A percentile compares a stretch with the other conserved stretches of the same genome.
These are phyloP conservation scores for Aradophagus sp. DNA, from an alignment of 1,140 invertebrate species.

Conservation along the genomic window DNA sequence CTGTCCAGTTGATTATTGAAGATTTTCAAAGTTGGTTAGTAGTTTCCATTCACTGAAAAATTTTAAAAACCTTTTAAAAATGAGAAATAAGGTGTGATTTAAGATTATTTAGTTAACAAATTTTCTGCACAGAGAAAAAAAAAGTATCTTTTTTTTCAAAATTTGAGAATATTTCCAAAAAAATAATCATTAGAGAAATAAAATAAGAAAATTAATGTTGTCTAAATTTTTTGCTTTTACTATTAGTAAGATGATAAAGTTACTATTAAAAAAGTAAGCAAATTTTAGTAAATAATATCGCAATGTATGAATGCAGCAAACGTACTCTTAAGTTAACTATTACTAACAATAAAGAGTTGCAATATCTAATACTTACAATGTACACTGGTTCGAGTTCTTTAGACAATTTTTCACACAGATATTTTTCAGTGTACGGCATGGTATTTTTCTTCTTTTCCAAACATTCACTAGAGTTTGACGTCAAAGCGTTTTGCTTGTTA, in stretches of 20 bases:
- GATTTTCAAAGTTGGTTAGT: not conserved
- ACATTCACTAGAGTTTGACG: slow-evolving; percentile 2
- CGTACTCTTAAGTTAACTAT: slow-evolving; percentile 10
- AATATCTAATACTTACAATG: slow-evolving; percentile 7
- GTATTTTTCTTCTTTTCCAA: not conserved
- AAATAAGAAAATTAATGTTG: not conserved
- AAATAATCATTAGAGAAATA: not conserved
- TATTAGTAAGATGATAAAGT: slow-evolving; percentile 22
- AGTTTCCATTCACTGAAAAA: slow-evolving; percentile 33
- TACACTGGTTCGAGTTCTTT: slow-evolving; percentile 16
- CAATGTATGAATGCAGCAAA: not conserved
- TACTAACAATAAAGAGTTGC: slow-evolving; percentile 1
- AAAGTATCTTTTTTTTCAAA: too few relatives aligned
- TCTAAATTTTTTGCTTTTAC: not conserved
- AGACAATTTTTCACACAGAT: slow-evolving; percentile 8
- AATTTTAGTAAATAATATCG: not conserved
- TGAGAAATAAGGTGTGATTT: too few relatives aligned
- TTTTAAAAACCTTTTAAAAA: slow-evolving; percentile 22
- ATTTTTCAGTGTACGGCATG: slow-evolving; percentile 16
- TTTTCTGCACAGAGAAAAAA: too few relatives aligned
- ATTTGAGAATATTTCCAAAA: slow-evolving; percentile 1
- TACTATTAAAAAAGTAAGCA: slow-evolving; percentile 2
- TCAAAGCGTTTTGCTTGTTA: not conserved
- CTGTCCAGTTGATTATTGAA: slow-evolving; percentile 14
- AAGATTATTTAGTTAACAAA: slow-evolving; percentile 1